Conservation (phyloP, 2,113 vertebrate genomes). For the Sardina pilchardus region DNA sequence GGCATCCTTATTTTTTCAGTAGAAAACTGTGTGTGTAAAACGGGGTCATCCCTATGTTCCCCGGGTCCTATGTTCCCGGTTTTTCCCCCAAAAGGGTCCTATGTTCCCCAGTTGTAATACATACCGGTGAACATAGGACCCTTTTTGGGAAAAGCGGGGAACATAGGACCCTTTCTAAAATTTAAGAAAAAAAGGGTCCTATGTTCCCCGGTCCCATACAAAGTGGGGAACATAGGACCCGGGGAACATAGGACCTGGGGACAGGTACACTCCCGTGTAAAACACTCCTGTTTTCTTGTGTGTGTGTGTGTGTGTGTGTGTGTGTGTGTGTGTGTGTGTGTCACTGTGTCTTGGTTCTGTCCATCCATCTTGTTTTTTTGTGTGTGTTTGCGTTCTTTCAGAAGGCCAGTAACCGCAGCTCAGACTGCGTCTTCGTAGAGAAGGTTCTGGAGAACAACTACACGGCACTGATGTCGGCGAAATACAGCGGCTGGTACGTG, state of each 20-base stretch:
- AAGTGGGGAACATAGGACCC: no score
- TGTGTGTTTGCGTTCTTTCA: slow-evolving; percentile 56
- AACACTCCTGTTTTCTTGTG: slow-evolving; percentile 48
- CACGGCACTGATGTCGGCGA: slow-evolving; percentile 79
- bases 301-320: slow-evolving; percentile 59
- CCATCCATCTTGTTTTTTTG: neutral
- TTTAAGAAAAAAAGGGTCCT: no score
- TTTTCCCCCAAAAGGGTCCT: no score
- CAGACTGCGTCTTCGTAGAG: slow-evolving; percentile 79
- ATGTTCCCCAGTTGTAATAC: no score
- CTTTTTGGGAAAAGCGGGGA: no score
- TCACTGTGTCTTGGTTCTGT: slow-evolving; percentile 43
- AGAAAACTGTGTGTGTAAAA: neutral
- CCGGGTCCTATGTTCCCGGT: no score
- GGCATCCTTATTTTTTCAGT: slow-evolving; percentile 29
- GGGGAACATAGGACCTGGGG: no score
- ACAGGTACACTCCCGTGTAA: no score
- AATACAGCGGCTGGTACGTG: slow-evolving; percentile 77
- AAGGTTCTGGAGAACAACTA: slow-evolving; percentile 83
- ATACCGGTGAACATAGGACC: no score
- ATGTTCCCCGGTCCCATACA: no score
- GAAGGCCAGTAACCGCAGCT: slow-evolving; percentile 76
- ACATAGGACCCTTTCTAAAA: no score
- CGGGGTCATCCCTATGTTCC: no score
- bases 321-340: slow-evolving; percentile 57